Evolutionary conservation across 2,113 vertebrate genomes (phyloP), one percentile per base, ranked within the genome.

Genomic region (Poecile atricapillus): DNA sequence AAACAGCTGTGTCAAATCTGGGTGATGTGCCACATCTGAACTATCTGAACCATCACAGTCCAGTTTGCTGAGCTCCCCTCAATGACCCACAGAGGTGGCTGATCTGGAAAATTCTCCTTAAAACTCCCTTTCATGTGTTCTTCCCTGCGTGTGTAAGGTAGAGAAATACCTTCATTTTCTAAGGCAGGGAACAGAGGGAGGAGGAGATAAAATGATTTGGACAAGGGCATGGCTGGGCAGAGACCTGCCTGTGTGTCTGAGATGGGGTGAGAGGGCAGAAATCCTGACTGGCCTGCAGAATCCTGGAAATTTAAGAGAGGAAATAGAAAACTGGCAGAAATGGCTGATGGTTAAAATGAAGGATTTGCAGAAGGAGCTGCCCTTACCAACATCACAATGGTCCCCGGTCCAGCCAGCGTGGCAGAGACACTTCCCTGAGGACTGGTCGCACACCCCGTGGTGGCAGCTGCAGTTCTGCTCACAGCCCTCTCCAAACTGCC

Each of bases 381-480:
- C 41, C 95, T 84, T 91, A 97, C 95, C 93, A 41, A 33, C 39
- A 25, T 96, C 86, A 9, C 96, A 97, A 64, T 0, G 64, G 19
- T 95, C 74, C 64, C 96, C 97, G 2, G 80, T 87, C 96, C 97
- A 97, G 83, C 96, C 96, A 0, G 88, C 27, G 0, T 0, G 90
- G 79, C 95, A 97, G 33, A 71, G 10, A 33, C 95, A 97, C 56
- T 49, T 95, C 50, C 93, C 92, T 0, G 56, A 95, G 63, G 7
- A 53, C 55, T 35, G 80, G 21, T 97, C 93, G 78, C 96, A 97
- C 83, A 68, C 39, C 1, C 97, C 96, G 2, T 92, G 93, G 19
- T 49, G 93, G 62, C 97, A 96, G 86, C 71, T 94, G 37, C 96
- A 97, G 83, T 93, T 96, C 83, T 78, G 80, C 59, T 78, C 25